phyloP scores from a whole-genome alignment of 2,113 vertebrate genomes.

The Tursiops truncatus region DNA sequence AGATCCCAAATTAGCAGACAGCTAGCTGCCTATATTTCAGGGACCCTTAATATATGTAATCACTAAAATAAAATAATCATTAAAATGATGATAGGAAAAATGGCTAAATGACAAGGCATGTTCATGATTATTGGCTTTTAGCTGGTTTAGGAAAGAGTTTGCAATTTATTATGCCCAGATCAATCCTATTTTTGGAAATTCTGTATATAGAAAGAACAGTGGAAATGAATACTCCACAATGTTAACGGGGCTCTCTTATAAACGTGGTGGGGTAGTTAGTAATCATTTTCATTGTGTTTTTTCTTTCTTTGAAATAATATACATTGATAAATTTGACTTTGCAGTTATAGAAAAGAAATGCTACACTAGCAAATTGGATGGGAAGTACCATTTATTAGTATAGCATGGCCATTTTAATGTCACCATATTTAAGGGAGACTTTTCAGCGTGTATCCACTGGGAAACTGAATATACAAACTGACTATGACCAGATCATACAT shows the following conservation, averaged over 20 bases:
- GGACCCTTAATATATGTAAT: neutral
- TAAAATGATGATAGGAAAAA: neutral
- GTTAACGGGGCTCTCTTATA: neutral
- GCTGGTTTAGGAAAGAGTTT: neutral
- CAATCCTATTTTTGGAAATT: neutral
- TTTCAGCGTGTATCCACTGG: neutral
- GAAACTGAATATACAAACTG: neutral
- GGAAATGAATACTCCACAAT: neutral
- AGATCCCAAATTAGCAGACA: neutral
- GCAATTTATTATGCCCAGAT: neutral
- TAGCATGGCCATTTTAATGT: neutral
- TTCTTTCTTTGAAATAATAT: neutral
- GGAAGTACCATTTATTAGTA: neutral
- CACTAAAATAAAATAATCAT: neutral
- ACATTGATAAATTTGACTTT: neutral
- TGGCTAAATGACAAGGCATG: neutral
- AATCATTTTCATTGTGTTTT: neutral
- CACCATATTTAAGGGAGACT: neutral
- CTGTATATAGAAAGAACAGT: neutral
- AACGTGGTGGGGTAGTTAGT: neutral
- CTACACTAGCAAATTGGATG: neutral
- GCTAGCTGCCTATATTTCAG: neutral
- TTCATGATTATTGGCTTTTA: neutral
- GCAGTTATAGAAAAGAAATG: neutral
- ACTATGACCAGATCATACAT: no score